phyloP scores from a whole-genome alignment of 2,113 vertebrate species.

The Echinops telfairi region DNA sequence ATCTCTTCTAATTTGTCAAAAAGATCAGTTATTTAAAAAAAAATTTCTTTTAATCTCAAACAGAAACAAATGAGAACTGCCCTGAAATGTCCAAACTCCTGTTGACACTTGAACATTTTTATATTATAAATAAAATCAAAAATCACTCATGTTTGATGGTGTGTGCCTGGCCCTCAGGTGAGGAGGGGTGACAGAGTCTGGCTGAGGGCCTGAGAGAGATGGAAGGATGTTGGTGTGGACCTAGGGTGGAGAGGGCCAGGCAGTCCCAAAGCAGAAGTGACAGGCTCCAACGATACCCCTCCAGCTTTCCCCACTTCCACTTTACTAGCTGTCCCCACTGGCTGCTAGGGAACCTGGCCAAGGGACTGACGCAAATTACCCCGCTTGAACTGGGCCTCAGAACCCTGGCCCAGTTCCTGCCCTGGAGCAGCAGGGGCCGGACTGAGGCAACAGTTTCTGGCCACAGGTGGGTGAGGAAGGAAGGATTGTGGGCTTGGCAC shows the following conservation, averaged over 20 bases:
- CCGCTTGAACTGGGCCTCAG: conserved; percentile 83
- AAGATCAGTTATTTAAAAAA: conserved; percentile 91
- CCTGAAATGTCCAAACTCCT: conserved; percentile 90
- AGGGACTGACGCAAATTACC: conserved; percentile 80
- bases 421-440: conserved; percentile 88
- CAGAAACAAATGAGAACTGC: conserved; percentile 80
- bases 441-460: conserved; percentile 87
- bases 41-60: conserved; percentile 30
- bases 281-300: conserved; percentile 26
- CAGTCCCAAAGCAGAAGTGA: conserved; percentile 23
- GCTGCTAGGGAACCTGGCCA: conserved; percentile 70
- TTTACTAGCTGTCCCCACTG: conserved; percentile 43
- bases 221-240: conserved; percentile 71
- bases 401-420: conserved; percentile 89
- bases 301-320: neutral
- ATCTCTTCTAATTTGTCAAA: conserved; percentile 96
- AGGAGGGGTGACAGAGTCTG: conserved; percentile 36
- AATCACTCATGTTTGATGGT: conserved; percentile 85
- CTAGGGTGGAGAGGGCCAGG: conserved; percentile 83
- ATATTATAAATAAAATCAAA: conserved; percentile 92
- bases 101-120: conserved; percentile 93
- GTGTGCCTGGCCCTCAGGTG: conserved; percentile 79
- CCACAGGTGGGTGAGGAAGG: conserved; percentile 72
- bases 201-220: conserved; percentile 2
- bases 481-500: conserved; percentile 72